phyloP scores from a whole-genome alignment of 1,140 invertebrate genomes.

The Orchesella cincta region DNA sequence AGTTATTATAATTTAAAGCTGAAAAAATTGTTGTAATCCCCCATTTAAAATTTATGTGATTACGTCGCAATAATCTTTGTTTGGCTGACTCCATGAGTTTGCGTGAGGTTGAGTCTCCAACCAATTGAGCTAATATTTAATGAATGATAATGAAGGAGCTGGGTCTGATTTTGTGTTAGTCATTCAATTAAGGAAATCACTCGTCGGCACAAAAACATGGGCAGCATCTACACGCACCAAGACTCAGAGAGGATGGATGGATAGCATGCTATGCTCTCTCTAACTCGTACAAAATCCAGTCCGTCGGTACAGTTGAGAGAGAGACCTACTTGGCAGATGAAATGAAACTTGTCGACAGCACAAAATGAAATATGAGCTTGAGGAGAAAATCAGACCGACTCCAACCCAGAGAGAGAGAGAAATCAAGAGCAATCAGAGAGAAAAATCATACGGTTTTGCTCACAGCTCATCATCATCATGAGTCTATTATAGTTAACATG shows the following conservation, averaged over 20 bases:
- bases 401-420: not conserved
- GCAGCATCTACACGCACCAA: no score
- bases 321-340: not conserved
- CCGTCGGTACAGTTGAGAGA: not conserved
- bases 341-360: not conserved
- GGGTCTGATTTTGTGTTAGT: not conserved
- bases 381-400: not conserved
- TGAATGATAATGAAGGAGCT: not conserved
- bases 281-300: not conserved
- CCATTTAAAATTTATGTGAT: no score
- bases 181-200: conserved; percentile 7
- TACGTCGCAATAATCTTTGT: no score
- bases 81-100: no score
- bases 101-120: no score
- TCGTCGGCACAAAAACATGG: not conserved
- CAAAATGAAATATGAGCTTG: not conserved
- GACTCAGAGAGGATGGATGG: no score
- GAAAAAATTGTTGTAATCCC: no score
- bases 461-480: not conserved
- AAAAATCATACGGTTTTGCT: not conserved
- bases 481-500: not conserved
- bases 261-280: no score
- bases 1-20: no score
- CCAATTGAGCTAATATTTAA: conserved; percentile 18
- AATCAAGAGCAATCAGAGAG: not conserved